A percentile compares a stretch with the other conserved stretches of the same genome.
phyloP scores from a whole-genome alignment of 2,797 vertebrate species.

The Thalassophryne amazonica region DNA sequence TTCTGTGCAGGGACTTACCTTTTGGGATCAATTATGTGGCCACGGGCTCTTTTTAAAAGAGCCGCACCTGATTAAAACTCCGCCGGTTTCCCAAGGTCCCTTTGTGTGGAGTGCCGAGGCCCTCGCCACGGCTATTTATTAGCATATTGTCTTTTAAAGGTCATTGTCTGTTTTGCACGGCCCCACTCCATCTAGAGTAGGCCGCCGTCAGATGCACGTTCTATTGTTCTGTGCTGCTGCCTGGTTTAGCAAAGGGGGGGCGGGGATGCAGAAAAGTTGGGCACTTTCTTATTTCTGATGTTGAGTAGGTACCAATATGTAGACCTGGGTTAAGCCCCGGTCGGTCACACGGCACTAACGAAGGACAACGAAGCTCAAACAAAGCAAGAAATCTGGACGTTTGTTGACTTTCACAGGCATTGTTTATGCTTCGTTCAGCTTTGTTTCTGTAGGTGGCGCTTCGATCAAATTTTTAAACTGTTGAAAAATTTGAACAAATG shows the following conservation, averaged over 20 bases:
- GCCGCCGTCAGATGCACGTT: constrained; percentile 52
- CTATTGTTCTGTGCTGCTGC: constrained; percentile 66
- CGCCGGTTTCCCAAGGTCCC: constrained; percentile 69
- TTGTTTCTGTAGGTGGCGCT: too few relatives aligned
- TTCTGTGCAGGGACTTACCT: constrained; percentile 73
- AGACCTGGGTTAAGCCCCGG: too few relatives aligned
- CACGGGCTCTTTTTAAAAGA: constrained; percentile 75
- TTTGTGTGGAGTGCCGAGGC: constrained; percentile 72
- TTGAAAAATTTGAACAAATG: too few relatives aligned
- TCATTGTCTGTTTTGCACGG: constrained; percentile 78
- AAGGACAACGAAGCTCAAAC: too few relatives aligned
- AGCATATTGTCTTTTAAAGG: constrained; percentile 79
- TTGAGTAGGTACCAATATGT: too few relatives aligned
- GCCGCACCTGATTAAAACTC: constrained; percentile 78
- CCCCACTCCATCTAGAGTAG: constrained; percentile 67
- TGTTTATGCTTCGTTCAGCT: too few relatives aligned
- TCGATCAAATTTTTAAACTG: too few relatives aligned
- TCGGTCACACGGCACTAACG: too few relatives aligned
- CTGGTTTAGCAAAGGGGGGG: constrained; percentile 3
- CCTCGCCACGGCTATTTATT: constrained; percentile 79
- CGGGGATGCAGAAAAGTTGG: constrained; percentile 36
- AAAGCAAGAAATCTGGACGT: too few relatives aligned
- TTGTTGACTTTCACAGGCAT: too few relatives aligned
- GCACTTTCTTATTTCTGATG: too few relatives aligned
- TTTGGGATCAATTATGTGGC: constrained; percentile 84